A percentile compares a stretch with the other conserved stretches of the same genome.
phyloP scores from a whole-genome alignment of 2,797 vertebrate species.

The Aythya fuligula region DNA sequence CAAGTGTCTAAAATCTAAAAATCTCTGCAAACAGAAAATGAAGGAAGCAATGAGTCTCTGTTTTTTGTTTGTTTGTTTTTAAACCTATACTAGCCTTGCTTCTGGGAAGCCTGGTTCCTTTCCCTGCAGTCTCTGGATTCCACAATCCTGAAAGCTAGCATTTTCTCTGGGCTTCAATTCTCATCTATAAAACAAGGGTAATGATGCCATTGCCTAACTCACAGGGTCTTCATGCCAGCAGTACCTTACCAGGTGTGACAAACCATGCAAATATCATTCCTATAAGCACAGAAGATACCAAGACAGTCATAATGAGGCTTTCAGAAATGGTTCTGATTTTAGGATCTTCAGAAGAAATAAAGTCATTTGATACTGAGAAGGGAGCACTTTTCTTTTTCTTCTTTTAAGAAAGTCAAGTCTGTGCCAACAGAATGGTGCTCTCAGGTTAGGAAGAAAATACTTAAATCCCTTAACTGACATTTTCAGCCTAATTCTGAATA shows the following conservation, averaged over 20 bases:
- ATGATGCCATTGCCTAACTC: not conserved
- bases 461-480: not conserved
- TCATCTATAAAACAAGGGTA: not conserved
- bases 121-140: not conserved
- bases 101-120: not conserved
- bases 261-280: not conserved
- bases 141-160: not conserved
- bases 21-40: not conserved
- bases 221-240: not conserved
- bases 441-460: not conserved
- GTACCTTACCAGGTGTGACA: not conserved
- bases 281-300: not conserved
- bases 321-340: not conserved
- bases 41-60: not conserved
- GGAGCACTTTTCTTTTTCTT: not conserved
- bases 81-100: not conserved
- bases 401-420: not conserved
- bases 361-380: not conserved
- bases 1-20: not conserved
- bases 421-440: not conserved
- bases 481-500: not conserved
- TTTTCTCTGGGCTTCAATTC: not conserved
- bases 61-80: not conserved
- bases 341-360: not conserved
- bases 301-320: not conserved